phyloP scores from a whole-genome alignment of 2,113 vertebrate genomes.

The Peromyscus californicus region DNA sequence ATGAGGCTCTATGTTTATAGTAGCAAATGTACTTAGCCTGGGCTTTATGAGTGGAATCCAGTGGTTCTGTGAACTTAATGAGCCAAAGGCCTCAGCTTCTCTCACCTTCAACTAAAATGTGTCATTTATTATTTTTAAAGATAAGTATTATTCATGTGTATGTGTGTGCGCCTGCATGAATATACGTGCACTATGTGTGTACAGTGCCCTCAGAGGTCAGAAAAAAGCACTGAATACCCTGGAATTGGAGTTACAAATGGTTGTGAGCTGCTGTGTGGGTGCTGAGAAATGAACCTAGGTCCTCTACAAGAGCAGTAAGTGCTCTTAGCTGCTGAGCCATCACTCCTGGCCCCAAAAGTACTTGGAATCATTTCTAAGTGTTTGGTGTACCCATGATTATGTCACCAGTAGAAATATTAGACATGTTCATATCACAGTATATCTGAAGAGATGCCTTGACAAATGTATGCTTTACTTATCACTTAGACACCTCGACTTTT shows the following conservation, averaged over 20 bases:
- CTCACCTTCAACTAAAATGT: slow-evolving; percentile 7
- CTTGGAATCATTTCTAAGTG: not conserved
- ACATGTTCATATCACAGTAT: not conserved
- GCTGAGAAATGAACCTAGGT: too few relatives aligned
- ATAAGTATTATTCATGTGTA: not conserved
- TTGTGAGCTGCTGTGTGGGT: not conserved
- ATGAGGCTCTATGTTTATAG: not conserved
- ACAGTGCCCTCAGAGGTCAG: not conserved
- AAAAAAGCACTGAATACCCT: not conserved
- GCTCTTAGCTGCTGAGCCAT: not conserved
- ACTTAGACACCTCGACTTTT: not conserved
- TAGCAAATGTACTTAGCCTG: not conserved
- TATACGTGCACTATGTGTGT: not conserved
- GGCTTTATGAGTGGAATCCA: not conserved
- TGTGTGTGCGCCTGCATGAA: not conserved
- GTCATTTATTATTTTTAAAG: not conserved
- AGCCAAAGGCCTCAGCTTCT: slow-evolving; percentile 8
- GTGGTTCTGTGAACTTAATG: not conserved
- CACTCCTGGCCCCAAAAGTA: not conserved
- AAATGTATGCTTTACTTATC: not conserved
- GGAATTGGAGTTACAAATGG: not conserved
- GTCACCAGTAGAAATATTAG: not conserved
- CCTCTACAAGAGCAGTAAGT: not conserved
- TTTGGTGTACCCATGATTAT: not conserved
- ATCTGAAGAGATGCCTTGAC: not conserved